Percentiles rank a stretch among this genome's conserved stretches.
These are phyloP conservation scores for Phoenicopterus ruber DNA, from an alignment of 2,113 vertebrate species.

Conservation along the genomic window DNA sequence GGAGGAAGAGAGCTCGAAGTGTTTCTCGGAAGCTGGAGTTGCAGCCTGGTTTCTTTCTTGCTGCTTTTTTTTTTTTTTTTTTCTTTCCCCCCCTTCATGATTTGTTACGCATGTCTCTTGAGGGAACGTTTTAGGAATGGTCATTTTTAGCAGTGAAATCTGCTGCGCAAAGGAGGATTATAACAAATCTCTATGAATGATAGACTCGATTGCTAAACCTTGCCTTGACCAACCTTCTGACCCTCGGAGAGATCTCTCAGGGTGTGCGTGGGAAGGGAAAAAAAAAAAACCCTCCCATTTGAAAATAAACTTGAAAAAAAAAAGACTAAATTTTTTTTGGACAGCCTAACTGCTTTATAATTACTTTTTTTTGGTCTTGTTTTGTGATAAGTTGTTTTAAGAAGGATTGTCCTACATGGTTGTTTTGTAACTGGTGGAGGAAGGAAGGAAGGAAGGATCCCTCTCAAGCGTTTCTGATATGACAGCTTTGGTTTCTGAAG, in stretches of 20 bases:
- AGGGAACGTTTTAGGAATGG: slow-evolving; percentile 29
- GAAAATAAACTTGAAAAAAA: slow-evolving; percentile 29
- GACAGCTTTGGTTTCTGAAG: slow-evolving; percentile 53
- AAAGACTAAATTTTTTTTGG: neutral
- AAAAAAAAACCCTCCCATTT: neutral
- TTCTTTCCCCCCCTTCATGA: neutral
- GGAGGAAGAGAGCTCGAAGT: neutral
- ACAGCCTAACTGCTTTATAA: neutral
- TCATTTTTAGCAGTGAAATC: slow-evolving; percentile 46
- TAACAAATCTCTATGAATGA: slow-evolving; percentile 35
- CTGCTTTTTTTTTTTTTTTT: neutral
- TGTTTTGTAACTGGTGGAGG: slow-evolving; percentile 36
- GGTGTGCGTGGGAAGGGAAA: slow-evolving; percentile 8
- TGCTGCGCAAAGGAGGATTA: slow-evolving; percentile 40
- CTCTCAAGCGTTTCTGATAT: neutral
- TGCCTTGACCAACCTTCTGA: slow-evolving; percentile 18
- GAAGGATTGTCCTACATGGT: neutral
- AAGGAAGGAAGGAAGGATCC: slow-evolving; percentile 6
- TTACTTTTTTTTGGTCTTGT: neutral
- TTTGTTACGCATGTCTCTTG: neutral
- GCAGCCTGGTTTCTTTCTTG: neutral
- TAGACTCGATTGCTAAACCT: slow-evolving; percentile 18
- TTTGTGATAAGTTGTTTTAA: slow-evolving; percentile 35
- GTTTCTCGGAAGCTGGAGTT: slow-evolving; percentile 19
- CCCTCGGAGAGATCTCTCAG: slow-evolving; percentile 3